Conservation (phyloP, 2,888 invertebrate species). For the Luperina nickerlii region DNA sequence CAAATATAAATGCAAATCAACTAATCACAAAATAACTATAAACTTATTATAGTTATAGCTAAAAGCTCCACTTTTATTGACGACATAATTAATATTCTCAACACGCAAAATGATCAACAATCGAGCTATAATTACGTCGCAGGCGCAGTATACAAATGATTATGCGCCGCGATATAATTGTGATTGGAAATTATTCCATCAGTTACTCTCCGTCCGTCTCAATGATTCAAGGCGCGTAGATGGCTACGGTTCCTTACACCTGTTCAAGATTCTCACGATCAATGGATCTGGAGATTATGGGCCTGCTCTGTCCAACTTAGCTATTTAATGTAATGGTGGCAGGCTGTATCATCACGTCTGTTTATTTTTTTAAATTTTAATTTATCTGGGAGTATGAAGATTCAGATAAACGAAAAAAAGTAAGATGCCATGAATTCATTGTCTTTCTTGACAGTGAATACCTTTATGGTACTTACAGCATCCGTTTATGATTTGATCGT, state of each 20-base stretch:
- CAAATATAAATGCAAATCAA: background rate
- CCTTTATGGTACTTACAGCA: background rate
- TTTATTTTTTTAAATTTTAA: too few relatives aligned
- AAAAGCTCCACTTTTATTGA: conserved; percentile 26
- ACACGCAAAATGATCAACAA: conserved; percentile 42
- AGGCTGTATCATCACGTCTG: conserved; percentile 31
- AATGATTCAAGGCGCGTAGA: conserved; percentile 69
- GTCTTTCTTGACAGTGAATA: conserved; percentile 3
- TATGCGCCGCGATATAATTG: conserved; percentile 40
- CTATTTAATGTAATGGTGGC: conserved; percentile 49
- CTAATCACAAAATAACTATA: conserved; percentile 21
- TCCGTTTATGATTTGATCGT: background rate
- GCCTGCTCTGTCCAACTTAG: conserved; percentile 36
- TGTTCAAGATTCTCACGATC: conserved; percentile 83
- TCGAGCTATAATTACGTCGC: conserved; percentile 42
- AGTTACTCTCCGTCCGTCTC: conserved; percentile 44
- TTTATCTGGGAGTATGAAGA: conserved; percentile 26
- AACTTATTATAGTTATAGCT: conserved; percentile 30
- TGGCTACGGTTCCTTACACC: conserved; percentile 74
- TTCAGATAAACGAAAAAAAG: background rate
- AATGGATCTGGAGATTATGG: conserved; percentile 56
- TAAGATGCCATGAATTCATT: conserved; percentile 25
- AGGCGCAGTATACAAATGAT: conserved; percentile 52
- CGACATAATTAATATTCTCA: conserved; percentile 41
- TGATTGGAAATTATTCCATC: conserved; percentile 56